These are phyloP conservation scores for Prunella strophiata DNA, from an alignment of 2,797 vertebrate species.

Conservation along the genomic window DNA sequence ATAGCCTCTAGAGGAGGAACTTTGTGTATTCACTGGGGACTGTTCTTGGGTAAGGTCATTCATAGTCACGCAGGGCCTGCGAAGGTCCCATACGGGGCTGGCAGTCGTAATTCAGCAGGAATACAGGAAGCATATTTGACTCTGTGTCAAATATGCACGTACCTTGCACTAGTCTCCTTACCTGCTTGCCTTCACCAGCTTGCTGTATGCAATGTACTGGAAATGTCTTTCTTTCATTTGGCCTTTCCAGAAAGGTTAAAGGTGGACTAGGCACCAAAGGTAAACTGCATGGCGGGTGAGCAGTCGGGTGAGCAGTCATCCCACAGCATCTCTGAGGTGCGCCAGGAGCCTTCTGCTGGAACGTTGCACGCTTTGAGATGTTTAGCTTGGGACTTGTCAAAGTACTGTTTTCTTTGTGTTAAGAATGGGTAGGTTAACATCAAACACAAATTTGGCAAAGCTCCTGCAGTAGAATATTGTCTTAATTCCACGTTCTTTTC, in stretches of 20 bases:
- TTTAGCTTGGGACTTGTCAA: background rate
- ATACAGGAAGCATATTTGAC: background rate
- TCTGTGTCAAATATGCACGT: background rate
- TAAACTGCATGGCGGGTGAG: background rate
- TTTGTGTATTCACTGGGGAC: slow-evolving; percentile 48
- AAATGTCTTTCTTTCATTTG: background rate
- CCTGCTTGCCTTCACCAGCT: background rate
- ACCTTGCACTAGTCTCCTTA: background rate
- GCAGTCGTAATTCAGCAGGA: background rate
- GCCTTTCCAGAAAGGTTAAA: background rate
- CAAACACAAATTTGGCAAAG: background rate
- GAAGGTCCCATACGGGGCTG: accelerated
- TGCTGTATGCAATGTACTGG: background rate
- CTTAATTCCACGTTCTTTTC: background rate
- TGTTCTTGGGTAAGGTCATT: slow-evolving; percentile 69
- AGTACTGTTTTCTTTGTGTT: background rate
- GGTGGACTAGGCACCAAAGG: background rate
- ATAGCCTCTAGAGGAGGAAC: slow-evolving; percentile 37
- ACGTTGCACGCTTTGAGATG: accelerated
- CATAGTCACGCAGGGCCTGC: background rate
- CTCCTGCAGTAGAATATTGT: background rate
- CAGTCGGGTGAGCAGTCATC: background rate
- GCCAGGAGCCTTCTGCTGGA: background rate
- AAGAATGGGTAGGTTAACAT: background rate
- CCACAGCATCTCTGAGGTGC: background rate